Conservation (phyloP, 1,140 invertebrate genomes). For the Orchestia grillus region DNA sequence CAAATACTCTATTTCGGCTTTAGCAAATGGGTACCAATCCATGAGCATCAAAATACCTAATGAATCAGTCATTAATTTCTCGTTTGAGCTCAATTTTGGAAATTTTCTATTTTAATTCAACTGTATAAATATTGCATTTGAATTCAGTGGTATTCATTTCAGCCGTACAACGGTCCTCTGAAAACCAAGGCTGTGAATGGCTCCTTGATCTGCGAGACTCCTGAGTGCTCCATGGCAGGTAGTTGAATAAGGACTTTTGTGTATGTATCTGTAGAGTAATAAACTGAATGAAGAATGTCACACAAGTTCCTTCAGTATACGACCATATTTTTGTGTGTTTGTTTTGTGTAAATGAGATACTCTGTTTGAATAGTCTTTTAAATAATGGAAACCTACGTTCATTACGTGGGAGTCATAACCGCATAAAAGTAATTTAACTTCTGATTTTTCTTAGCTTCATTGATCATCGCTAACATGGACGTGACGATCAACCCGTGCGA, state of each 20-base stretch:
- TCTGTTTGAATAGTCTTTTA: background rate
- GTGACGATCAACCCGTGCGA: constrained; percentile 83
- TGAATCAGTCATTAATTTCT: no score
- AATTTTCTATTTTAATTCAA: background rate
- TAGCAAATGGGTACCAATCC: background rate
- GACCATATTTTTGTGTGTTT: background rate
- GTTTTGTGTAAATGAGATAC: background rate
- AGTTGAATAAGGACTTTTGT: background rate
- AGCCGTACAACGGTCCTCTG: background rate
- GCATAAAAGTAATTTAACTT: background rate
- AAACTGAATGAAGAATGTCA: background rate
- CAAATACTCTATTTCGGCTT: background rate
- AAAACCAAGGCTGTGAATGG: constrained; percentile 6
- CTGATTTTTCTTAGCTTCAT: constrained; percentile 49
- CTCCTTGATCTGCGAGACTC: constrained; percentile 25
- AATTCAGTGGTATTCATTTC: background rate
- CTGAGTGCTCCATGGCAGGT: constrained; percentile 43
- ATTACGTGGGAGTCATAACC: background rate
- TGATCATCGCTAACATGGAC: constrained; percentile 78
- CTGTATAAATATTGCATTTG: background rate
- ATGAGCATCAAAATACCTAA: background rate
- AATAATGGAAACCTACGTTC: background rate
- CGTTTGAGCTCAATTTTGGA: background rate
- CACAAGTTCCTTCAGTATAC: background rate
- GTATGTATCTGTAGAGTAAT: background rate